Evolutionary conservation across 2,888 invertebrate species (phyloP), one percentile per base, ranked within the genome.

Genomic region (Sarcophaga variegata): DNA sequence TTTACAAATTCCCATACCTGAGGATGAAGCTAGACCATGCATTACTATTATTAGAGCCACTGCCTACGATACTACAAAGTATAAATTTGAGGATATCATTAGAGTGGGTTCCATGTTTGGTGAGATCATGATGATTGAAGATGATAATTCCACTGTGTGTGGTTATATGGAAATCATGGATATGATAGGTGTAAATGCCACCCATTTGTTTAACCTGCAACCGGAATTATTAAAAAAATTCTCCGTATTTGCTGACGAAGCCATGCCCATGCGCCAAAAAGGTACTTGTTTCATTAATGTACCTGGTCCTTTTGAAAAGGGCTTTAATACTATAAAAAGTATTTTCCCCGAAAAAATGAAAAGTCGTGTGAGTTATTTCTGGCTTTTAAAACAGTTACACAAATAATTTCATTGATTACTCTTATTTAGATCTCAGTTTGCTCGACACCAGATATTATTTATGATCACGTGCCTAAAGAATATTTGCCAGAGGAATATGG

Each of bases 401-500:
- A 63, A 77, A 37, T 37, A 66, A 47, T 3, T 60, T 22, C 12
- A 54, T 47, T 47, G 37, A 59, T 67, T 54, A 59, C 47, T 74
- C 49, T 27, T 14, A 84, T 92, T 45, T 90, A 96, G 96, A 90
- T 96, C 70, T 94, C 94, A 89, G 94, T 95, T 14, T 95, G 95
- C 88, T 94, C 94, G 54, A 90, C 94, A 89, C 94, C 94, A 60
- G 95, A 95, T 11, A 95, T 94, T 37, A 93, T 96, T 87, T 95
- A 95, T 89, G 93, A 95, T 88, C 90, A 94, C 85, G 93, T 96
- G 25, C 95, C 96, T 0, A 94, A 94, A 88, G 94, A 94, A 3
- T 93, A 95, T 66, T 92, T 96, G 69, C 96, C 96, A 0, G 92
- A 91, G 11, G 96, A 96, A 90, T 96, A 96, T 90, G 96, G 96